These are phyloP conservation scores for Apeltes quadracus DNA, from an alignment of 2,113 vertebrate genomes.

Conservation along the genomic window DNA sequence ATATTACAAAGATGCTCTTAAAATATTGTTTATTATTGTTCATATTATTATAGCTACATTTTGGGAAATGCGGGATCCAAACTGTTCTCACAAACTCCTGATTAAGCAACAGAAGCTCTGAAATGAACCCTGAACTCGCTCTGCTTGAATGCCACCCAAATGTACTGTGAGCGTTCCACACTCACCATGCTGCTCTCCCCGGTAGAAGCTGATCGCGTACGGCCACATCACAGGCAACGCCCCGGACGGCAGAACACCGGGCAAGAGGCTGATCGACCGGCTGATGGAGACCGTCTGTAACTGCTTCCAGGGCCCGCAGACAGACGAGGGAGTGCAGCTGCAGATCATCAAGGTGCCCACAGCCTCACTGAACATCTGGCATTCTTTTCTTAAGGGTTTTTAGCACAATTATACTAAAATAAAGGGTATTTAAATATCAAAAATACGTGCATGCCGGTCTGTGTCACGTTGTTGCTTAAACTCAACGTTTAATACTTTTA, in stretches of 20 bases:
- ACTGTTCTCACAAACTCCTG: background rate
- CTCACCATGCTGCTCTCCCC: background rate
- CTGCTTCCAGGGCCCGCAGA: constrained; percentile 96
- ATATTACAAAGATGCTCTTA: background rate
- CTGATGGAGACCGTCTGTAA: constrained; percentile 94
- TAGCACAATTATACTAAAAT: no score
- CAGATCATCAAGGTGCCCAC: constrained; percentile 94
- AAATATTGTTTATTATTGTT: background rate
- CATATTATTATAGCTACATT: background rate
- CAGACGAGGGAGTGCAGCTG: constrained; percentile 96
- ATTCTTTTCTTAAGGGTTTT: background rate
- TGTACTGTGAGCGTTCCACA: background rate
- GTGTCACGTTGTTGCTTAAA: background rate
- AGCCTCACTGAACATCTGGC: background rate
- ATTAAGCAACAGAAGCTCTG: no score
- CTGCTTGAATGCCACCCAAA: background rate
- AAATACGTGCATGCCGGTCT: background rate
- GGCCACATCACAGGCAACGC: constrained; percentile 98
- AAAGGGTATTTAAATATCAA: background rate
- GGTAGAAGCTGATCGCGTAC: constrained; percentile 96
- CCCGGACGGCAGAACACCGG: constrained; percentile 88
- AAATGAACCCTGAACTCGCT: background rate
- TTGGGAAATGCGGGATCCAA: background rate
- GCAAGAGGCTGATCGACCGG: constrained; percentile 94
- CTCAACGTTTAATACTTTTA: background rate